phyloP scores from a whole-genome alignment of 1,140 invertebrate species.

The Lamellibrachia luymesi region DNA sequence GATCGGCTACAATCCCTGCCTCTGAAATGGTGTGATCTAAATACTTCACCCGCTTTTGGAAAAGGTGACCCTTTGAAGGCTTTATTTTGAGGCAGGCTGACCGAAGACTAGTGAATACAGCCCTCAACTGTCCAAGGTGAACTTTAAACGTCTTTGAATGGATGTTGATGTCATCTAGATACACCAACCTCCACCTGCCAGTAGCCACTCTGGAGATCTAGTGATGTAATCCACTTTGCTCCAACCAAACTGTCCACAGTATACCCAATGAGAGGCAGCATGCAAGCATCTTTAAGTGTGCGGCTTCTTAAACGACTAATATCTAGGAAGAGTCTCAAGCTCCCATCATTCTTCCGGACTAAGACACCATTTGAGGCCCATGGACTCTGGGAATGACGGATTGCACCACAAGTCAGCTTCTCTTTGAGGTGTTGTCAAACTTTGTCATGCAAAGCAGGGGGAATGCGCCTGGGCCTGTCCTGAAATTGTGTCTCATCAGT shows the following conservation, averaged over 20 bases:
- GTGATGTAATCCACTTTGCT: slow-evolving; percentile 17
- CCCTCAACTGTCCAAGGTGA: neutral
- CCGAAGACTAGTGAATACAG: neutral
- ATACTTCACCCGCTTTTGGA: neutral
- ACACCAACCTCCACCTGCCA: slow-evolving; percentile 24
- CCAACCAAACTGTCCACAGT: slow-evolving; percentile 12
- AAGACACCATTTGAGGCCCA: slow-evolving; percentile 28
- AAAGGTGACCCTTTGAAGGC: neutral
- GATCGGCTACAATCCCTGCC: neutral
- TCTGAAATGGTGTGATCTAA: neutral
- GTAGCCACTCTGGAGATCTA: slow-evolving; percentile 25
- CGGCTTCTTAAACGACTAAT: slow-evolving; percentile 31
- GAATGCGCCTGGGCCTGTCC: neutral
- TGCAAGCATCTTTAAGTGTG: slow-evolving; percentile 30
- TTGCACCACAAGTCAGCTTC: neutral
- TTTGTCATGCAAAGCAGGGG: neutral
- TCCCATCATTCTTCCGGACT: slow-evolving; percentile 36
- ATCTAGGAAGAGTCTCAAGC: slow-evolving; percentile 36
- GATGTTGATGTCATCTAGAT: neutral
- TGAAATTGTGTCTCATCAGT: slow-evolving; percentile 11
- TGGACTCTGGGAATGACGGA: slow-evolving; percentile 16
- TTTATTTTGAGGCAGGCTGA: neutral
- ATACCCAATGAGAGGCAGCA: neutral
- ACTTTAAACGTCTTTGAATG: neutral
- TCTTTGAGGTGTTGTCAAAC: slow-evolving; percentile 10